phyloP scores from a whole-genome alignment of 2,888 invertebrate species.

The Epirrhoe tristata region DNA sequence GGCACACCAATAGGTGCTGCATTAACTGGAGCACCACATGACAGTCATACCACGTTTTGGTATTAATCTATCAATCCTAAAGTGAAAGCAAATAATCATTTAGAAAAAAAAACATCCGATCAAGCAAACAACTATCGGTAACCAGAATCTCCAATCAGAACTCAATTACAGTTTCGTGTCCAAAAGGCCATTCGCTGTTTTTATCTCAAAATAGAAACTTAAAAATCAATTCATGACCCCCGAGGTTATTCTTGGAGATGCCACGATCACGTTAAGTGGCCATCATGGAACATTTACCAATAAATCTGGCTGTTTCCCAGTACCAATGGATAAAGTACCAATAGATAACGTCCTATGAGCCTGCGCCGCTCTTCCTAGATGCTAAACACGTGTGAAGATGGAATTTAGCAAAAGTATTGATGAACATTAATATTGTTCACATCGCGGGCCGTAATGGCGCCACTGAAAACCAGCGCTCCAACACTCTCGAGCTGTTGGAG shows the following conservation, averaged over 20 bases:
- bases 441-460: too few relatives aligned
- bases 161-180: conserved; percentile 26
- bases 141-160: conserved; percentile 6
- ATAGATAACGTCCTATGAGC: conserved; percentile 75
- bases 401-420: conserved; percentile 28
- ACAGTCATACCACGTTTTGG: too few relatives aligned
- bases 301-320: conserved; percentile 77
- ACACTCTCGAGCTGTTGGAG: too few relatives aligned
- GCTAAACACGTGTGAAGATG: conserved; percentile 52
- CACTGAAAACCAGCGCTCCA: too few relatives aligned
- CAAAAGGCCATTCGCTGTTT: conserved; percentile 21
- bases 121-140: background rate
- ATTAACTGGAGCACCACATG: too few relatives aligned
- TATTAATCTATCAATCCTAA: too few relatives aligned
- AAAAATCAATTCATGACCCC: conserved; percentile 81
- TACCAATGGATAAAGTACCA: conserved; percentile 76
- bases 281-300: conserved; percentile 75
- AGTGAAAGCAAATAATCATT: too few relatives aligned
- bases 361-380: conserved; percentile 58
- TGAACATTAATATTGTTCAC: background rate
- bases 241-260: conserved; percentile 61
- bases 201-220: conserved; percentile 67
- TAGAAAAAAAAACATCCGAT: background rate
- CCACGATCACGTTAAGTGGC: conserved; percentile 61
- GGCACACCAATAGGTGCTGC: too few relatives aligned